A percentile compares a stretch with the other conserved stretches of the same genome.
These are phyloP conservation scores for Dicerorhinus sumatrensis DNA, from an alignment of 2,113 vertebrate species.

Conservation along the genomic window DNA sequence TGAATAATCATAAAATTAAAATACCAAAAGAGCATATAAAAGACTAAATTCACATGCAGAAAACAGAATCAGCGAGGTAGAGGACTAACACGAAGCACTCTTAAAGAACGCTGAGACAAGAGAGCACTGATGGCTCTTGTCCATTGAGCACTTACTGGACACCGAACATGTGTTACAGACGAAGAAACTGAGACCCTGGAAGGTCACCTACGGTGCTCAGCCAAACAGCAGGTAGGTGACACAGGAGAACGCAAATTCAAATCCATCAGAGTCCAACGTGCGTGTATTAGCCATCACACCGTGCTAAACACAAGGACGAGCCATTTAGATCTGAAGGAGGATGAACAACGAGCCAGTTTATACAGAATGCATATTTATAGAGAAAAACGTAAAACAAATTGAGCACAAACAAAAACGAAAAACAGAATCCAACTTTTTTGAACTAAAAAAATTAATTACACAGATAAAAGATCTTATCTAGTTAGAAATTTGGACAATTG, in stretches of 20 bases:
- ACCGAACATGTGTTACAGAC: background rate
- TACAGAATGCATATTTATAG: background rate
- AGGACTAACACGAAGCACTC: background rate
- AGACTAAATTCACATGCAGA: background rate
- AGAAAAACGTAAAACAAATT: background rate
- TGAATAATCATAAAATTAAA: conserved; percentile 2
- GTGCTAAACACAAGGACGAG: background rate
- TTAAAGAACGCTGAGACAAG: background rate
- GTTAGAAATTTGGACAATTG: background rate
- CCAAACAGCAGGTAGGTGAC: background rate
- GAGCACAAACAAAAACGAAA: background rate
- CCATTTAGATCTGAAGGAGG: background rate
- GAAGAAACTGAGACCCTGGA: background rate
- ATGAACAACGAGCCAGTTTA: background rate
- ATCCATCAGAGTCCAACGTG: background rate
- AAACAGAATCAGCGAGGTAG: background rate
- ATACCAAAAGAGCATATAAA: background rate
- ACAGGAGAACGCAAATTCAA: background rate
- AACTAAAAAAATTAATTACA: background rate
- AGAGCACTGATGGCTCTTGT: background rate
- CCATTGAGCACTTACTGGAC: background rate
- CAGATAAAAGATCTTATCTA: background rate
- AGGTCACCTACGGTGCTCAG: background rate
- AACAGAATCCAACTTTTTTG: background rate
- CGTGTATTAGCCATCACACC: background rate